phyloP scores from a whole-genome alignment of 1,140 invertebrate genomes.

The Drosophila arawakana region DNA sequence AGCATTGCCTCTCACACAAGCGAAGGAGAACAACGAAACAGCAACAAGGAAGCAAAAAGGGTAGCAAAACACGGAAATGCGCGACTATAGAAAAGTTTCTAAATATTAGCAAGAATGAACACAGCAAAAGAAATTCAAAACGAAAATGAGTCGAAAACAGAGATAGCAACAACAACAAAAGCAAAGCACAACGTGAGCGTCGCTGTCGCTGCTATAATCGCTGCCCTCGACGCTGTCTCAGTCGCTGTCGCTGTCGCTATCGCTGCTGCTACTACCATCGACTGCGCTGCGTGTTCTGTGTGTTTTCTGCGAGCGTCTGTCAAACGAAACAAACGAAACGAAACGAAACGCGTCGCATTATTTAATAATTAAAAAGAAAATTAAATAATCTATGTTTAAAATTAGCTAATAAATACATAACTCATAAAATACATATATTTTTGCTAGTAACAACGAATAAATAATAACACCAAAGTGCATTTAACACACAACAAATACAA shows the following conservation, averaged over 20 bases:
- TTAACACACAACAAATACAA: constrained; percentile 44
- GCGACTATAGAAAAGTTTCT: constrained; percentile 69
- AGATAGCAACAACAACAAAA: constrained; percentile 39
- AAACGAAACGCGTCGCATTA: constrained; percentile 53
- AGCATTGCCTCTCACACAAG: background rate
- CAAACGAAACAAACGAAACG: constrained; percentile 63
- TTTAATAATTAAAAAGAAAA: constrained; percentile 40
- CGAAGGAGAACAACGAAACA: constrained; percentile 21
- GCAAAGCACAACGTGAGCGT: constrained; percentile 33
- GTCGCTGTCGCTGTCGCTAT: constrained; percentile 14
- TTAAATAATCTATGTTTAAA: constrained; percentile 27
- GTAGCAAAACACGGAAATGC: constrained; percentile 80
- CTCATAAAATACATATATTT: constrained; percentile 61
- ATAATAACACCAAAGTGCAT: constrained; percentile 73
- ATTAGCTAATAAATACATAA: constrained; percentile 37
- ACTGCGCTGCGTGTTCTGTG: constrained; percentile 5
- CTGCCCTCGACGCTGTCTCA: too few relatives aligned
- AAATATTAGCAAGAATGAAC: constrained; percentile 43
- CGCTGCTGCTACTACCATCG: constrained; percentile 2
- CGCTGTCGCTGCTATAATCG: background rate
- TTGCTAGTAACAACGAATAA: constrained; percentile 59
- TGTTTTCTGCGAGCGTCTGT: constrained; percentile 45
- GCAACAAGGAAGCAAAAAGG: constrained; percentile 68
- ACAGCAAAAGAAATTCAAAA: constrained; percentile 29
- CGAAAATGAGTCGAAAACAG: constrained; percentile 33